Conservation (phyloP, 1,140 invertebrate species). For the Platyscapa corneri region DNA sequence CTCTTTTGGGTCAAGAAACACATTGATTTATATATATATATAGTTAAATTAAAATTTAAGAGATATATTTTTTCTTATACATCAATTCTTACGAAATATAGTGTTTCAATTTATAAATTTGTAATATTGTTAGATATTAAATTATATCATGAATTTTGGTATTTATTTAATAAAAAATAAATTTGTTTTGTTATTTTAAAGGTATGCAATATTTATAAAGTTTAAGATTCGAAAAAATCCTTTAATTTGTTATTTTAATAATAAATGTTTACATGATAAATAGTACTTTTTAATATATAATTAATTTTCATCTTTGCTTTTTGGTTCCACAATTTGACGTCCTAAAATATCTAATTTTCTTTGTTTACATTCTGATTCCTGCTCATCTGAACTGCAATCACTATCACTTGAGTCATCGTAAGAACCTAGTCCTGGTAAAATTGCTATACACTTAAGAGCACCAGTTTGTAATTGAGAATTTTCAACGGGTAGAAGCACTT, state of each 20-base stretch:
- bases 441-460: constrained; percentile 80
- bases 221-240: constrained; percentile 22
- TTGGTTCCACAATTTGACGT: constrained; percentile 68
- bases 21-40: constrained; percentile 70
- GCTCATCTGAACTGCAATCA: constrained; percentile 78
- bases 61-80: constrained; percentile 27
- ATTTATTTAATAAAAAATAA: constrained; percentile 44
- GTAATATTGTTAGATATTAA: constrained; percentile 44
- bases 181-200: constrained; percentile 24
- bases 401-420: constrained; percentile 84
- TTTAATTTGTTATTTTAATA: constrained; percentile 46
- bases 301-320: constrained; percentile 51
- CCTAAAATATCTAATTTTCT: constrained; percentile 77
- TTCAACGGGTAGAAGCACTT: not conserved
- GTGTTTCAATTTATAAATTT: constrained; percentile 33
- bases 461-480: constrained; percentile 37
- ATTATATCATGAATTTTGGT: constrained; percentile 37
- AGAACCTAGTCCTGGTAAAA: constrained; percentile 84
- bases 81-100: constrained; percentile 12
- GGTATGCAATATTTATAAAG: constrained; percentile 47
- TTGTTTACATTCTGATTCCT: constrained; percentile 70
- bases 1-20: constrained; percentile 82
- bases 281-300: constrained; percentile 34
- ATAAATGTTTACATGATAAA: constrained; percentile 48
- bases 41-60: constrained; percentile 34